A percentile compares a stretch with the other conserved stretches of the same genome.
These are phyloP conservation scores for Paramisgurnus dabryanus DNA, from an alignment of 2,113 vertebrate genomes.

Conservation along the genomic window DNA sequence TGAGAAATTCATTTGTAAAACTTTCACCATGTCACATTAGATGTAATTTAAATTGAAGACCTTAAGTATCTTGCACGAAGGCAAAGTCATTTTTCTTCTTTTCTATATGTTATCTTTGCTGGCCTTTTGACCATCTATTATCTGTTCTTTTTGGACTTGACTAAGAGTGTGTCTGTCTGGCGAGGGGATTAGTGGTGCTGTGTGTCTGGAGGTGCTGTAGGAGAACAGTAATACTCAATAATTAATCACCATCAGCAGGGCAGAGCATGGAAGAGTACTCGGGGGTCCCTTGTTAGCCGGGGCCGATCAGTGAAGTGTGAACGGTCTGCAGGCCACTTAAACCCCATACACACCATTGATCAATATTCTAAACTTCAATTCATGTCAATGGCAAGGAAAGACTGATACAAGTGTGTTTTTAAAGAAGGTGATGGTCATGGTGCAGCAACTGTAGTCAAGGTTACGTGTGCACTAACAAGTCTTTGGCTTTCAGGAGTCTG, in stretches of 20 bases:
- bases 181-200: conserved; percentile 21
- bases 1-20: too few species aligned
- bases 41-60: conserved; percentile 20
- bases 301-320: conserved; percentile 50
- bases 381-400: neutral
- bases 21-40: conserved; percentile 26
- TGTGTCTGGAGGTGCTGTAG: conserved; percentile 35
- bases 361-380: conserved; percentile 15
- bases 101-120: conserved; percentile 24
- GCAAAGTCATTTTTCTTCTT: neutral
- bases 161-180: conserved; percentile 23
- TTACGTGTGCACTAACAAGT: conserved; percentile 26
- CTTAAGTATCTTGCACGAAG: neutral
- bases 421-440: conserved; percentile 4
- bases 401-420: conserved; percentile 17
- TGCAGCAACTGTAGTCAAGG: neutral
- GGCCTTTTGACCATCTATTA: conserved; percentile 22
- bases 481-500: neutral
- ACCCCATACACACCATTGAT: conserved; percentile 14
- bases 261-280: conserved; percentile 35
- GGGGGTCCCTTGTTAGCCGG: conserved; percentile 51
- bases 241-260: conserved; percentile 50
- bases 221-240: conserved; percentile 49
- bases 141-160: conserved; percentile 3
- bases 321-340: conserved; percentile 26